These are phyloP conservation scores for Drosophila virilis DNA, from an alignment of 1,140 invertebrate genomes.

Conservation along the genomic window DNA sequence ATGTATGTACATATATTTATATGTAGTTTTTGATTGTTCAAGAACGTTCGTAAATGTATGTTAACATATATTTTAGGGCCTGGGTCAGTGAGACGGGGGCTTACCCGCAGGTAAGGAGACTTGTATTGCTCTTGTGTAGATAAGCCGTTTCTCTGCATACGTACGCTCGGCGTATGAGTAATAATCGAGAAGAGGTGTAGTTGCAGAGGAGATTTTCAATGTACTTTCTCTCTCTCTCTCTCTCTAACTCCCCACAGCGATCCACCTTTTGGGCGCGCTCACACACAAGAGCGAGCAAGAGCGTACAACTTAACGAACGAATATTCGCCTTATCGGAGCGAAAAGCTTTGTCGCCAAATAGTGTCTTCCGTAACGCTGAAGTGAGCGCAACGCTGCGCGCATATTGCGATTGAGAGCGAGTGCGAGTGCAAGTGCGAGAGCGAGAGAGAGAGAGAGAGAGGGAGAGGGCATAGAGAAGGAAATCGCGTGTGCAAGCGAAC, in stretches of 20 bases:
- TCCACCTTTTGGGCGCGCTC: not conserved
- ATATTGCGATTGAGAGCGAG: not conserved
- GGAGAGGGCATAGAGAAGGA: not conserved
- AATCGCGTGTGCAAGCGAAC: not conserved
- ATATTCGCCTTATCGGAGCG: constrained; percentile 9
- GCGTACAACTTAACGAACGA: constrained; percentile 4
- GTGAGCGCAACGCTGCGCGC: constrained; percentile 6
- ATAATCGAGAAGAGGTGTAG: constrained; percentile 13
- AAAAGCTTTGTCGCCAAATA: constrained; percentile 22
- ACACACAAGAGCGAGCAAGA: constrained; percentile 2
- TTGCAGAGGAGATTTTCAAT: not conserved
- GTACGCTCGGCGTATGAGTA: constrained; percentile 36
- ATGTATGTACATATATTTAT: no score
- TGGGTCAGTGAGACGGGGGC: not conserved
- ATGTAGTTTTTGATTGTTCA: no score
- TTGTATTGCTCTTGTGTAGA: not conserved
- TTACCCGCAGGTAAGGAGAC: constrained; percentile 11
- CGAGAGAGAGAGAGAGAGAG: not conserved
- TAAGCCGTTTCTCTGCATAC: not conserved
- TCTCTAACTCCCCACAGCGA: not conserved
- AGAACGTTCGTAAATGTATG: no score
- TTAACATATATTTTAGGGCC: no score
- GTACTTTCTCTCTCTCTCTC: not conserved
- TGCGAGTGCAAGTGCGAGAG: not conserved
- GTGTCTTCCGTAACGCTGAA: constrained; percentile 11